Evolutionary conservation across 1,140 invertebrate species (phyloP), one percentile per base, ranked within the genome.

Genomic region (Venturia canescens): DNA sequence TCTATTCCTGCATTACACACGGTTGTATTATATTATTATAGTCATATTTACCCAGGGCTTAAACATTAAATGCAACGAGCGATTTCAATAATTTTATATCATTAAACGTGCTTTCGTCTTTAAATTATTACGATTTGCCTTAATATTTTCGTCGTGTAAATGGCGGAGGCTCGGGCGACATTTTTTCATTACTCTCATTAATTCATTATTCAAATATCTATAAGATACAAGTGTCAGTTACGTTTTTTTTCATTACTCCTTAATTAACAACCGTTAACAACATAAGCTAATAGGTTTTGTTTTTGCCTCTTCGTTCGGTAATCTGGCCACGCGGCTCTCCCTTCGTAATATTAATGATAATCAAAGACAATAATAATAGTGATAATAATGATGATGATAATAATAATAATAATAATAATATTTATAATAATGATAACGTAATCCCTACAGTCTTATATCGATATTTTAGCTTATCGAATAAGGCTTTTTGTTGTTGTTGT

Each of bases 181-280:
- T 70, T 63, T 63, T n/a, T 60, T 57, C 53, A 7, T 57, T 3
- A n/a, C 21, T 57, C 16, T n/a, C 53, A 23, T 57, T 57, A 57
- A 31, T 53, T 72, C 34, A 31, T 81, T 69, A 76, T 81, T 69
- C 48, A 60, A 79, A 79, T 11, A 66, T 70, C 77, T 74, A 74
- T 57, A 57, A 26, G 34, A 44, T 69, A 70, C 48, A 50, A 66
- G 63, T 48, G 21, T 57, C 27, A n/a, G 53, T 74, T 27, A 60
- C 31, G 57, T 72, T 74, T 63, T 69, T 83, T 86, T 23, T 80
- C 75, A 74, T 81, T 83, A 83, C 84, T 79, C 84, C 86, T 88
- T 87, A 89, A 86, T 86, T 88, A 89, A 88, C 86, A 86, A 86
- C 72, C 84, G 80, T 78, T 83, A 89, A 87, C 85, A 87, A 88